Conservation (phyloP, 2,888 invertebrate species). For the Ptilodon capucinus region DNA sequence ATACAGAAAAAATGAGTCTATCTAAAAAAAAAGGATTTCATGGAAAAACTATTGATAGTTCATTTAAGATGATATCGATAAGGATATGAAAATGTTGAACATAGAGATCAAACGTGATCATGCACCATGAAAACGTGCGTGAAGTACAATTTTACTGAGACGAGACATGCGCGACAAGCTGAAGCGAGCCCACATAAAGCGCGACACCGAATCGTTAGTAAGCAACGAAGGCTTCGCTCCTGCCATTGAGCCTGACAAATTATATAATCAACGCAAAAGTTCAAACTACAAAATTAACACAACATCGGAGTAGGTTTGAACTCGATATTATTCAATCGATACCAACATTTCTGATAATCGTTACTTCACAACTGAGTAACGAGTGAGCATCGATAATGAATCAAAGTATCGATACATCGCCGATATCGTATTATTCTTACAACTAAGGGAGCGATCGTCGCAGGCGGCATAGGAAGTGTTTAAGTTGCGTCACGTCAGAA, state of each 20-base stretch:
- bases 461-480: background rate
- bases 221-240: conserved; percentile 52
- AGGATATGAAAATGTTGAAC: background rate
- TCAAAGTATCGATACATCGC: background rate
- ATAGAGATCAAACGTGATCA: conserved; percentile 24
- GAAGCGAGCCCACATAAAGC: conserved; percentile 55
- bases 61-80: background rate
- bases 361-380: too few relatives aligned
- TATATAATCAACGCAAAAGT: background rate
- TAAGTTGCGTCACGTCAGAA: background rate
- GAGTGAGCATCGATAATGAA: background rate
- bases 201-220: conserved; percentile 55
- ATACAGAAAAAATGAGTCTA: too few relatives aligned
- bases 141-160: conserved; percentile 25
- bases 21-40: too few relatives aligned
- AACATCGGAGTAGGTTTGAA: background rate
- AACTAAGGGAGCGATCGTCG: background rate
- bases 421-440: background rate
- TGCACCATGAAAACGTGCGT: conserved; percentile 38
- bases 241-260: conserved; percentile 14
- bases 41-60: too few relatives aligned
- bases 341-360: too few relatives aligned
- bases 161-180: conserved; percentile 47
- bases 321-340: background rate
- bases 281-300: background rate